Evolutionary conservation across 2,888 invertebrate genomes (phyloP).

Genomic region (Epirrhoe tristata): DNA sequence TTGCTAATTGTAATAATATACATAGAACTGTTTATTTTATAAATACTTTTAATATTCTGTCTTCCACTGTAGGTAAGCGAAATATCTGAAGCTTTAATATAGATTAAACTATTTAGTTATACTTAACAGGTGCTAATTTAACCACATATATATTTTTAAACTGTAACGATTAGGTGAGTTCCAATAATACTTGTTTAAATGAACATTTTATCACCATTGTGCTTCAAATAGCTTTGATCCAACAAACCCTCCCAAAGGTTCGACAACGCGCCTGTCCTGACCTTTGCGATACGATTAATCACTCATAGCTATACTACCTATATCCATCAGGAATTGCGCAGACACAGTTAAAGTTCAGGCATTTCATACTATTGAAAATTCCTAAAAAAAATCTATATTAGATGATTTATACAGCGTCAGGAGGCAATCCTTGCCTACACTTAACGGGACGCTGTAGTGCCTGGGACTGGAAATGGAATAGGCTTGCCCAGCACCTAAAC

Average conservation of each 20-base stretch:
- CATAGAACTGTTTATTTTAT: conserved; percentile 11
- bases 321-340: conserved; percentile 14
- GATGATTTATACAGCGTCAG: no score
- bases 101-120: conserved; percentile 59
- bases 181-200: not conserved
- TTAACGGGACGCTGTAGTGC: no score
- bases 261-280: conserved; percentile 27
- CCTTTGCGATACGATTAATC: conserved; percentile 36
- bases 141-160: conserved; percentile 5
- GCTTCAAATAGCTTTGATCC: not conserved
- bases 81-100: conserved; percentile 76
- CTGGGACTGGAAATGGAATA: no score
- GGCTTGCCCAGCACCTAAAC: no score
- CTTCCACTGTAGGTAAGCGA: conserved; percentile 68
- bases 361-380: no score
- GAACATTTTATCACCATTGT: not conserved
- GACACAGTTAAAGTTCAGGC: not conserved
- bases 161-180: conserved; percentile 14
- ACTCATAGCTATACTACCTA: conserved; percentile 34
- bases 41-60: conserved; percentile 43
- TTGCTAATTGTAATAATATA: conserved; percentile 1
- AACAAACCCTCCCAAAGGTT: conserved; percentile 13
- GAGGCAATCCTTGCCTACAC: no score
- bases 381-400: no score
- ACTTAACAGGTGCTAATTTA: conserved; percentile 56